Conservation (phyloP, 2,888 invertebrate species). For the Drosophila tanythrix region DNA sequence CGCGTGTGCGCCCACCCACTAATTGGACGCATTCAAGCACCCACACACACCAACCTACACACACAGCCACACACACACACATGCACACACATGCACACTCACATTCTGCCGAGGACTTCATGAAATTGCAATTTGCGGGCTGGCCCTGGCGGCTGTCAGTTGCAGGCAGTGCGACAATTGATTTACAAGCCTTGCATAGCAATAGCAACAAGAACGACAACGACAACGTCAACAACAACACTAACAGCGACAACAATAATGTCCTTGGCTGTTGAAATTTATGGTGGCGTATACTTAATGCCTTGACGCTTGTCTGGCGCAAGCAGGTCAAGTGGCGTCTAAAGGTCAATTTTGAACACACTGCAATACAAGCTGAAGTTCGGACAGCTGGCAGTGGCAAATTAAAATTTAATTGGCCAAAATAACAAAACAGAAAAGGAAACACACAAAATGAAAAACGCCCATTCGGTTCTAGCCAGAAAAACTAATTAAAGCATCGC, state of each 20-base stretch:
- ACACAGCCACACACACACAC: background rate
- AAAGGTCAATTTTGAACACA: constrained; percentile 64
- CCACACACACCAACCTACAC: background rate
- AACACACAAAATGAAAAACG: background rate
- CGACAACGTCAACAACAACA: constrained; percentile 1
- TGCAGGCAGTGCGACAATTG: constrained; percentile 73
- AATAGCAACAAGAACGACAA: constrained; percentile 21
- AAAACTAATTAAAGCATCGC: constrained; percentile 70
- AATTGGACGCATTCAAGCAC: constrained; percentile 10
- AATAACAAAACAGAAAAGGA: constrained; percentile 3
- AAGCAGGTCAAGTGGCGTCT: constrained; percentile 67
- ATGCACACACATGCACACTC: constrained; percentile 10
- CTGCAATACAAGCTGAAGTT: constrained; percentile 32
- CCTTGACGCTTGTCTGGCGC: constrained; percentile 62
- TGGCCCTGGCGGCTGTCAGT: constrained; percentile 56
- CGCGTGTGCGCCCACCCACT: constrained; percentile 13
- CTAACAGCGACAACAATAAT: constrained; percentile 4
- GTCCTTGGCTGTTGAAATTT: constrained; percentile 70
- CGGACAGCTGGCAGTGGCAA: constrained; percentile 49
- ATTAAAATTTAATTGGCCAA: constrained; percentile 60
- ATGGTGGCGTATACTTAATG: constrained; percentile 56
- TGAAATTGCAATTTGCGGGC: constrained; percentile 60
- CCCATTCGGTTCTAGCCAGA: constrained; percentile 24
- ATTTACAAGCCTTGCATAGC: constrained; percentile 64
- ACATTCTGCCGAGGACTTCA: constrained; percentile 23